A percentile compares a stretch with the other conserved stretches of the same genome.
phyloP scores from a whole-genome alignment of 1,140 invertebrate genomes.

The Atta texana region DNA sequence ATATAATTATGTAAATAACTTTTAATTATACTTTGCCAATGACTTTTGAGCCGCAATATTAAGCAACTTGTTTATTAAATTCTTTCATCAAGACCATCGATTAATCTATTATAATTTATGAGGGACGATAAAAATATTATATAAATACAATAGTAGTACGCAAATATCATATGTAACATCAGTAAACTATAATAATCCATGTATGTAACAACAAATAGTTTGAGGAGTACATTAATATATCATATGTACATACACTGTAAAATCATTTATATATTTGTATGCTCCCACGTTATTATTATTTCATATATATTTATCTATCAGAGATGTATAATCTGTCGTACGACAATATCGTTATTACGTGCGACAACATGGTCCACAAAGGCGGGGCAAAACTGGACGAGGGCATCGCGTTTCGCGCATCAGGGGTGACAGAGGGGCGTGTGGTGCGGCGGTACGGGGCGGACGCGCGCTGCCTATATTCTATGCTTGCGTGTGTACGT shows the following conservation, averaged over 20 bases:
- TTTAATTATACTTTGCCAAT: not conserved
- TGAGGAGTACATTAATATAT: not conserved
- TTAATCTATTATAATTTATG: not conserved
- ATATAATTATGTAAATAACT: conserved; percentile 38
- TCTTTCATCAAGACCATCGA: not conserved
- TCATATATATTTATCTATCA: not conserved
- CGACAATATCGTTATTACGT: conserved; percentile 79
- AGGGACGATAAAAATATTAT: not conserved
- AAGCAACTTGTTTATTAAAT: not conserved
- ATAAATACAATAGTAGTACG: not conserved
- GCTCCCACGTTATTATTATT: not conserved
- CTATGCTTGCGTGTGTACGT: conserved; percentile 72
- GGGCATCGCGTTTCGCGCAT: conserved; percentile 31
- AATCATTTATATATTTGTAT: not conserved
- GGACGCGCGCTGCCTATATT: conserved; percentile 48
- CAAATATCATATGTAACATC: not conserved
- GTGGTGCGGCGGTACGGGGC: conserved; percentile 58
- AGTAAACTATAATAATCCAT: not conserved
- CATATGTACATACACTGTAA: not conserved
- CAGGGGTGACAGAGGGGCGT: conserved; percentile 37
- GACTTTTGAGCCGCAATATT: not conserved
- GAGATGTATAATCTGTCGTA: conserved; percentile 26
- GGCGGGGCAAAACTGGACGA: conserved; percentile 38
- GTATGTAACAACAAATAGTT: not conserved
- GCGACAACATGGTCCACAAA: conserved; percentile 73